Conservation (phyloP, 2,888 invertebrate species). For the Drosophila phalerata region DNA sequence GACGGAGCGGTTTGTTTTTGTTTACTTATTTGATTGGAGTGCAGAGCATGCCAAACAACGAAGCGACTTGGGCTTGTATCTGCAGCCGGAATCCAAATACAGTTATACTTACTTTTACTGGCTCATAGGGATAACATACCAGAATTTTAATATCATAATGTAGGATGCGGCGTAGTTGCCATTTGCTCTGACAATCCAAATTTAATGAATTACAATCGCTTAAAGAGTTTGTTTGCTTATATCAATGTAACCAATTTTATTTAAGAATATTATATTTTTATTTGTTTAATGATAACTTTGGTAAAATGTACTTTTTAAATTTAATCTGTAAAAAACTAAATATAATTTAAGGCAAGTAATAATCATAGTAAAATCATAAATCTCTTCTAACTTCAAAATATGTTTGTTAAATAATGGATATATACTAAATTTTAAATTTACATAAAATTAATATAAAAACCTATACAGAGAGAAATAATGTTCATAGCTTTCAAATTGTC, state of each 20-base stretch:
- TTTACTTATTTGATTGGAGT: conserved; percentile 67
- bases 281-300: no score
- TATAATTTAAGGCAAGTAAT: no score
- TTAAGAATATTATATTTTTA: no score
- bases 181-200: not conserved
- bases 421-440: no score
- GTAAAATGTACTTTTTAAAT: no score
- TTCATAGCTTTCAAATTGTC: no score
- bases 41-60: conserved; percentile 25
- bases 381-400: no score
- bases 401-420: no score
- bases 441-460: no score
- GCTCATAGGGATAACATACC: conserved; percentile 13
- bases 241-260: not conserved
- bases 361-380: no score
- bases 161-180: not conserved
- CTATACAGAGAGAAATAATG: no score
- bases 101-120: conserved; percentile 47
- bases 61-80: conserved; percentile 31
- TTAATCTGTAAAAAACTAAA: no score
- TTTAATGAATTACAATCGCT: not conserved
- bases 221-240: not conserved
- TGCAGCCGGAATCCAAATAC: conserved; percentile 50
- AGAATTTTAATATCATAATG: conserved; percentile 26
- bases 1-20: conserved; percentile 45